Percentiles rank a stretch among this genome's conserved stretches.
Evolutionary conservation across 2,113 vertebrate species (phyloP).

Genomic region (Oreochromis niloticus): DNA sequence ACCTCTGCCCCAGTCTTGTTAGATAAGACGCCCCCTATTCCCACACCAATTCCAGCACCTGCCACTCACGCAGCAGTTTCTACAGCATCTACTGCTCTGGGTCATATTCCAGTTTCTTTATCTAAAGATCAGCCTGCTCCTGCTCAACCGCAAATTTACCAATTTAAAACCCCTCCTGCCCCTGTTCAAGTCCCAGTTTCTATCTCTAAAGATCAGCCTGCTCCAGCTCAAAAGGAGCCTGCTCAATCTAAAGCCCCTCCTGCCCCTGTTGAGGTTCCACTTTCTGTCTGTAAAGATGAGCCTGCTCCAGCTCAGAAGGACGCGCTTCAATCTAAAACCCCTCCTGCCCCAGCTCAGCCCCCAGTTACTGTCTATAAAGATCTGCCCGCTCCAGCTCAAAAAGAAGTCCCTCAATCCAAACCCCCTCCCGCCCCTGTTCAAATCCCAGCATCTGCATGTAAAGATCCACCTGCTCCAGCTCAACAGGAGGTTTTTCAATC

Average conservation of each 20-base stretch:
- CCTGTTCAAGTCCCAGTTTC: not conserved
- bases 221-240: not conserved
- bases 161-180: not conserved
- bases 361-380: not conserved
- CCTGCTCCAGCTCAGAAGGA: not conserved
- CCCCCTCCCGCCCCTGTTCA: not conserved
- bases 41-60: not conserved
- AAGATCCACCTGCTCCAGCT: not conserved
- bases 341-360: not conserved
- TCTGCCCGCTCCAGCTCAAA: not conserved
- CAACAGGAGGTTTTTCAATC: not conserved
- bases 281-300: not conserved
- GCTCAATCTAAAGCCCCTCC: not conserved
- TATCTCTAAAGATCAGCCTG: not conserved
- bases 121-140: not conserved
- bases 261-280: not conserved
- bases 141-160: not conserved
- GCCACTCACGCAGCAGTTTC: not conserved
- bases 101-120: not conserved
- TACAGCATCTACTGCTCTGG: not conserved
- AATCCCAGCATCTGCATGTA: not conserved
- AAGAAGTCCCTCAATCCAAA: not conserved
- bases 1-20: not conserved
- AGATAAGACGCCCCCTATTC: conserved; percentile 16
- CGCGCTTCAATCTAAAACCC: not conserved